These are phyloP conservation scores for cattle (Bos taurus) DNA, from an alignment of 2,113 vertebrate genomes.

Conservation along the genomic window ARS-UCD2.0 NC_037337.1:41948501-41949000, in stretches of 20 bases:
- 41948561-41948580: not conserved
- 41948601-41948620: not conserved
- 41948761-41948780: not conserved
- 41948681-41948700: not conserved
- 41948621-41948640: not conserved
- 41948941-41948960: not conserved
- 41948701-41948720: not conserved
- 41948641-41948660: not conserved
- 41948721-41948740: not conserved
- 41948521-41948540: not conserved
- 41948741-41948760: not conserved
- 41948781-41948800: not conserved
- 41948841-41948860: not conserved
- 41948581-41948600: not conserved
- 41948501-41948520: not conserved
- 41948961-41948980: not conserved
- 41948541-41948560: not conserved
- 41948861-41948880: not conserved
- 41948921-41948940: not conserved
- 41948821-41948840: not conserved
- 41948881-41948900: not conserved
- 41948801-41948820: not conserved
- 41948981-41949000: not conserved
- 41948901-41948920: not conserved
- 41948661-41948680: not conserved